Percentiles rank a stretch among this genome's conserved stretches.
Conservation (phyloP, 1,140 invertebrate genomes). For the Psix sp. region DNA sequence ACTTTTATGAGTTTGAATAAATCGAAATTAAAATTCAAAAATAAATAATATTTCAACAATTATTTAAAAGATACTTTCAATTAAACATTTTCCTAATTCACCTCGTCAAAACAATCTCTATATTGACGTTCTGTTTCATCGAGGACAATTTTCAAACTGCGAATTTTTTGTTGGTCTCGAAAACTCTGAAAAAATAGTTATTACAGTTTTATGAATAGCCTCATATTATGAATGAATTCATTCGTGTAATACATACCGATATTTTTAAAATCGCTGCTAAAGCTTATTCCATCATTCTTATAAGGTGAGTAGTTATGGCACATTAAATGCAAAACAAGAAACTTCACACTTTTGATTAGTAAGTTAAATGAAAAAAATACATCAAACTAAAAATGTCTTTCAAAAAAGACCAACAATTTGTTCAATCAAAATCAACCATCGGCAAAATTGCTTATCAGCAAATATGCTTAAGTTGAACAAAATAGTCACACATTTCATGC, state of each 20-base stretch:
- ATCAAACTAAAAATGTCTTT: background rate
- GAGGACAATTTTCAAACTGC: constrained; percentile 60
- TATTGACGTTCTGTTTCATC: constrained; percentile 71
- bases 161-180: constrained; percentile 65
- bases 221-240: too few species aligned
- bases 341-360: constrained; percentile 32
- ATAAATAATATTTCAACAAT: background rate
- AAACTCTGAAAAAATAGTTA: constrained; percentile 52
- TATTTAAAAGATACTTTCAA: constrained; percentile 3
- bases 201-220: constrained; percentile 1
- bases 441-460: too few species aligned
- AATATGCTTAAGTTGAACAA: too few species aligned
- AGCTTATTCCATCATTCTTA: too few species aligned
- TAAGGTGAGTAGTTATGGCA: too few species aligned
- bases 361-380: constrained; percentile 6
- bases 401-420: too few species aligned
- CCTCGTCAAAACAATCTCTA: constrained; percentile 71
- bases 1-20: too few species aligned
- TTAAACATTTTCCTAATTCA: constrained; percentile 48
- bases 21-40: too few species aligned
- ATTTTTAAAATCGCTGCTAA: constrained; percentile 3
- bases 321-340: too few species aligned
- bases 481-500: too few species aligned
- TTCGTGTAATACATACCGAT: constrained; percentile 38
- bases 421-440: too few species aligned